Conservation (phyloP, 2,113 vertebrate genomes). For the Psophia crepitans region DNA sequence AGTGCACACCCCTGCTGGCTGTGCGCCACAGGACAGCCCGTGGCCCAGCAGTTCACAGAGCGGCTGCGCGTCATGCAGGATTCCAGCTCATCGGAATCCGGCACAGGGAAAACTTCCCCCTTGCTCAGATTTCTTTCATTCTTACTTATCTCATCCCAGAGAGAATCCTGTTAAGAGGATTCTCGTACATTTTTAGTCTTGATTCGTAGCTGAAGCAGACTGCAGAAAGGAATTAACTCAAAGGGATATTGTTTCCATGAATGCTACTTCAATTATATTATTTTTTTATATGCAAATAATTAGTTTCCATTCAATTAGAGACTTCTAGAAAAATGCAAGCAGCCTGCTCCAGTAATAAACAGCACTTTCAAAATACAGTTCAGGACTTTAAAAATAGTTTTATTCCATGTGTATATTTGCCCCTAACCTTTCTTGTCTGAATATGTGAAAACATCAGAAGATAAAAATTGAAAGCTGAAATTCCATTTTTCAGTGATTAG, state of each 20-base stretch:
- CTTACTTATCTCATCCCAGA: background rate
- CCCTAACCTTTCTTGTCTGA: background rate
- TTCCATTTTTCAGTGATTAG: background rate
- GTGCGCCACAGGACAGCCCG: background rate
- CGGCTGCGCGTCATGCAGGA: background rate
- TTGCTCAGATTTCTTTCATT: background rate
- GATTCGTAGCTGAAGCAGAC: background rate
- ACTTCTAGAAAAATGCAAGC: background rate
- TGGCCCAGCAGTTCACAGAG: background rate
- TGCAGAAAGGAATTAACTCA: background rate
- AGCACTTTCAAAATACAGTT: background rate
- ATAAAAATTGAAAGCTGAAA: conserved; percentile 24
- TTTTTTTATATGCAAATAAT: background rate
- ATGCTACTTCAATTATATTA: background rate
- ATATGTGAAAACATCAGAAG: background rate
- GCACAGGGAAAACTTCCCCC: background rate
- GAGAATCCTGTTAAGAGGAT: background rate
- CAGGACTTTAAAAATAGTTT: background rate
- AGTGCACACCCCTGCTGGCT: too few species aligned
- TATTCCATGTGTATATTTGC: background rate
- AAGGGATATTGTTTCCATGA: background rate
- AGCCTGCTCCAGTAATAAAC: background rate
- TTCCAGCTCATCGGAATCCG: background rate
- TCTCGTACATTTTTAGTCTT: background rate
- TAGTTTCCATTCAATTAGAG: background rate